These are phyloP conservation scores for Glandiceps talaboti DNA, from an alignment of 53 echinoderm and acorn worm species.

Conservation along the genomic window DNA sequence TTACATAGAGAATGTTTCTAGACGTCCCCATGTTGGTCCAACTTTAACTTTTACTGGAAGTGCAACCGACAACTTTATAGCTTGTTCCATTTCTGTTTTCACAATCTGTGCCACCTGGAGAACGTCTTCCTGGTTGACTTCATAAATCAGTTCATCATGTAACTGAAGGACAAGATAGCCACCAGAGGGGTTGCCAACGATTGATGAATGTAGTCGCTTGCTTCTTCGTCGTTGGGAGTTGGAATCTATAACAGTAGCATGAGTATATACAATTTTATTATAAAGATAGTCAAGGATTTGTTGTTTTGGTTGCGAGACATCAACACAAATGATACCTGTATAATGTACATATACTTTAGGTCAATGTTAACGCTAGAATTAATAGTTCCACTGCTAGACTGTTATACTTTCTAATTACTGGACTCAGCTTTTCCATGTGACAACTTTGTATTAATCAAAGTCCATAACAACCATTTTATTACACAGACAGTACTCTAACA, in stretches of 20 bases:
- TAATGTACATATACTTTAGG: no score
- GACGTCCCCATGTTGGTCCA: slow-evolving; percentile 93
- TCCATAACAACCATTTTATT: no score
- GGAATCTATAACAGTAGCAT: background rate
- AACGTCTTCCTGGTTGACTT: slow-evolving; percentile 83
- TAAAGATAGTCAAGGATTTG: no score
- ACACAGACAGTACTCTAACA: no score
- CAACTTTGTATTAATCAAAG: no score
- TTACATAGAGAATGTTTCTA: slow-evolving; percentile 37
- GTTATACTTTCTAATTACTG: no score
- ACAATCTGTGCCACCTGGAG: slow-evolving; percentile 82
- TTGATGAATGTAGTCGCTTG: slow-evolving; percentile 12
- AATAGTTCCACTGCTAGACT: no score
- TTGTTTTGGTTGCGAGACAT: no score
- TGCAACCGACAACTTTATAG: slow-evolving; percentile 59
- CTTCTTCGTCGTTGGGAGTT: slow-evolving; percentile 13
- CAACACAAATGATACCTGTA: no score
- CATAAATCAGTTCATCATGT: slow-evolving; percentile 96
- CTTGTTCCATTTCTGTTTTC: slow-evolving; percentile 75
- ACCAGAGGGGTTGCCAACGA: slow-evolving; percentile 43
- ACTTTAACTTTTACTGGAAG: slow-evolving; percentile 89
- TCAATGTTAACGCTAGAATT: no score
- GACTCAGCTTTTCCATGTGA: no score
- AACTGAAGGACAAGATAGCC: slow-evolving; percentile 91
- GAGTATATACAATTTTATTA: no score